Evolutionary conservation across 2,888 invertebrate species (phyloP).

Genomic region (Drosophila ezoana): DNA sequence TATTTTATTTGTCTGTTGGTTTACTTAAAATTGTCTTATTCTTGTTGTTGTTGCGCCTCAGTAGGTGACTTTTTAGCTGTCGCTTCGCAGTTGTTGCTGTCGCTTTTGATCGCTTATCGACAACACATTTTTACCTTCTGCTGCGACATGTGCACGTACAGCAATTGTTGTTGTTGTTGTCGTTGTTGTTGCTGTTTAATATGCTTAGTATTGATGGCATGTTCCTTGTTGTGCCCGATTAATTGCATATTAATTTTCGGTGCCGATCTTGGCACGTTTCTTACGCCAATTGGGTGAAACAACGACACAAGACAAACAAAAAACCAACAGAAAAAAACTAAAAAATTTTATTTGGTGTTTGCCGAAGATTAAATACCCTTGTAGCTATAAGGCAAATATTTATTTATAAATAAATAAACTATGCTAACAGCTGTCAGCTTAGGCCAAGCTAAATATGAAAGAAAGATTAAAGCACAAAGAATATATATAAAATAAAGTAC

Average conservation of each 20-base stretch:
- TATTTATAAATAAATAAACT: not conserved
- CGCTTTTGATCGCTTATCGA: constrained; percentile 70
- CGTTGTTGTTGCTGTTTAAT: constrained; percentile 26
- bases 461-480: too few species aligned
- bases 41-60: constrained; percentile 49
- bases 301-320: constrained; percentile 15
- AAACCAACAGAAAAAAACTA: constrained; percentile 1
- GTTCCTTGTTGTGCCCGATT: constrained; percentile 77
- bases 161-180: constrained; percentile 47
- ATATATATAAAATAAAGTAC: too few species aligned
- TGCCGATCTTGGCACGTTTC: constrained; percentile 77
- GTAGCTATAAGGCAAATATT: not conserved
- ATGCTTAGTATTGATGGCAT: constrained; percentile 71
- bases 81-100: constrained; percentile 62
- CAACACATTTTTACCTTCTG: constrained; percentile 49
- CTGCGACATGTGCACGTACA: constrained; percentile 76
- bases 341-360: not conserved
- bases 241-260: constrained; percentile 82
- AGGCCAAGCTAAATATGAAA: too few species aligned
- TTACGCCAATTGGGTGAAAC: constrained; percentile 74
- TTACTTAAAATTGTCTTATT: constrained; percentile 48
- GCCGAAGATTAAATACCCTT: not conserved
- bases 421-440: too few species aligned
- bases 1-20: constrained; percentile 22
- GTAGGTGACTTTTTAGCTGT: constrained; percentile 77